Evolutionary conservation across 2,797 vertebrate species (phyloP), one percentile per base, ranked within the genome.

Genomic region (Lagocephalus sceleratus): DNA sequence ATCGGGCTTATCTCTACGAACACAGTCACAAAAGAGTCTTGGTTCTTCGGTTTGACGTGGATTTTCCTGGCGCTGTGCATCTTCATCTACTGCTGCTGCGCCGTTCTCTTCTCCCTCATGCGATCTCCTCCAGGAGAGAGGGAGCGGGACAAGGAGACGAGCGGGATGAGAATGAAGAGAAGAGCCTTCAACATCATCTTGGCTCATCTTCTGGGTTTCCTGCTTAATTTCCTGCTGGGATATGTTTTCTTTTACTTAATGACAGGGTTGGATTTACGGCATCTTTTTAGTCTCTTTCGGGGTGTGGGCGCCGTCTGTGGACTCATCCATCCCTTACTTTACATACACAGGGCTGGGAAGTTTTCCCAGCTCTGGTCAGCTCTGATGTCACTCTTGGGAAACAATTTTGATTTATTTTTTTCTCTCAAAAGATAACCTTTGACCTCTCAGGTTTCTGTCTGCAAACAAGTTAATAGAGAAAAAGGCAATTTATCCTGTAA

Each of bases 181-280:
- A 41, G 16, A 25, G 59, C 38, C 16, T 48, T 54, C 11, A 42
- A 48, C 26, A 43, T 49, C 1, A 49, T 49, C 44, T 20, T 62
- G 20, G 15, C 49, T 20, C 5, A 43, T 5, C 39, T 54, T 12
- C 1, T 17, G 11, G 20, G 20, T 35, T 43, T 35, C 43, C 0
- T n/a, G 3, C 1, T 25, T 1, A 55, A 46, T 42, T 63, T 44
- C 11, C 26, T 29, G 38, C 12, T 11, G 5, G 4, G 15, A n/a
- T 15, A 15, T 16, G 38, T 39, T 39, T 6, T 14, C 1, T 39
- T 39, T 14, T 39, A 15, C 38, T 3, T 39, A 4, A 14, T 39
- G 5, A 15, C 3, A 15, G 12, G 10, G 15, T 11, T 2, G 5
- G 38, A 4, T 39, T 5, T 11, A 39, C 16, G 10, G 8, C 5